Conservation (phyloP, 2,797 vertebrate species). For the Zalophus californianus region DNA sequence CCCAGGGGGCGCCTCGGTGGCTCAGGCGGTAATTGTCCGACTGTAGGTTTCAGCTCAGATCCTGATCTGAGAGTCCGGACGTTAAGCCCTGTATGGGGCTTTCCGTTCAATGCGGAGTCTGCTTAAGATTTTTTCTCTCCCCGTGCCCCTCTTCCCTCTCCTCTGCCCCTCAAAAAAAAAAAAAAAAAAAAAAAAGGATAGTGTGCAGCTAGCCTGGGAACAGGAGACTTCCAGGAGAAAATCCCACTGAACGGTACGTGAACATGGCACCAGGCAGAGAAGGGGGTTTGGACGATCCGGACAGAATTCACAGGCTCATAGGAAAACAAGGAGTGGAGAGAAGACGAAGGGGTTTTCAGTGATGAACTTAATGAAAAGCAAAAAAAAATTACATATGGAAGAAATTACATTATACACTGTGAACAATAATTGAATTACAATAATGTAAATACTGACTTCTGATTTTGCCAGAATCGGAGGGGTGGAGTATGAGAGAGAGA, state of each 20-base stretch:
- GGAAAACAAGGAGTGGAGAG: not conserved
- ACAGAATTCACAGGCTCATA: not conserved
- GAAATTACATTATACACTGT: not conserved
- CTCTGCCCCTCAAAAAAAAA: not conserved
- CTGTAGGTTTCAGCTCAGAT: not conserved
- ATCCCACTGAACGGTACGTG: not conserved
- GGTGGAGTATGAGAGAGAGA: not conserved
- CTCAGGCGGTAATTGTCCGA: not conserved
- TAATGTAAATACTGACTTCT: not conserved
- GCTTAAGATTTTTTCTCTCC: not conserved
- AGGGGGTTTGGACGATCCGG: not conserved
- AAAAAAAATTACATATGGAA: not conserved
- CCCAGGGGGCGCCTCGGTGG: not conserved
- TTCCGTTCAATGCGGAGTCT: rapidly evolving
- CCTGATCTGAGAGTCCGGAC: not conserved
- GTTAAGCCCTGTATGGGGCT: too few relatives aligned
- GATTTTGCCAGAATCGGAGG: not conserved
- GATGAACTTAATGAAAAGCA: not conserved
- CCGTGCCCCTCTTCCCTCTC: not conserved
- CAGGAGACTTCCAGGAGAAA: not conserved
- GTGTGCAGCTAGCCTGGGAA: not conserved
- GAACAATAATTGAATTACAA: not conserved
- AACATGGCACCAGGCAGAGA: rapidly evolving
- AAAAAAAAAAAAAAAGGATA: not conserved
- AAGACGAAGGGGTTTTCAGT: rapidly evolving